phyloP scores from a whole-genome alignment of 2,888 invertebrate genomes.

The Nematopogon swammerdamellus region DNA sequence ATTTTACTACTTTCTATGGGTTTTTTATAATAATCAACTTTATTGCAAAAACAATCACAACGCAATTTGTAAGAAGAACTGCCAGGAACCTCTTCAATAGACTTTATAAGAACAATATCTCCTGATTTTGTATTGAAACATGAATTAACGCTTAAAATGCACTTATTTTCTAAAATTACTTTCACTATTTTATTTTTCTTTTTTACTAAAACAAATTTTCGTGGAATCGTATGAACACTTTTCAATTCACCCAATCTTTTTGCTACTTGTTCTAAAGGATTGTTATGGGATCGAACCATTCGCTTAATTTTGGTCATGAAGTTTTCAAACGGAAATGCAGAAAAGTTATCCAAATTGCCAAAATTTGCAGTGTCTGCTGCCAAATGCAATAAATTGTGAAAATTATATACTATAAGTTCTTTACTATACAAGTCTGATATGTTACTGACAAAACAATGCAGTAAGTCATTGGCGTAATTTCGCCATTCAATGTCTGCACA shows the following conservation, averaged over 20 bases:
- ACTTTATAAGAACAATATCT: too few relatives aligned
- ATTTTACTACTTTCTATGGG: conserved; percentile 5
- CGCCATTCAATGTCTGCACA: conserved; percentile 3
- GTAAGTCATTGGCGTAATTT: conserved; percentile 3
- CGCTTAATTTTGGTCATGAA: conserved; percentile 2
- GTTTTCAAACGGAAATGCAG: conserved; percentile 3
- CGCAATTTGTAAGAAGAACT: conserved; percentile 1
- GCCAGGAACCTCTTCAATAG: too few relatives aligned
- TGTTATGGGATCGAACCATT: conserved; percentile 2
- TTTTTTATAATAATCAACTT: conserved; percentile 3
- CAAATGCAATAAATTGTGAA: conserved; percentile 2
- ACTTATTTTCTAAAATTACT: too few relatives aligned
- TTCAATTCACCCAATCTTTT: conserved; percentile 1
- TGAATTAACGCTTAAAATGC: too few relatives aligned
- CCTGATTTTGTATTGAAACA: too few relatives aligned
- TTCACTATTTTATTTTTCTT: too few relatives aligned
- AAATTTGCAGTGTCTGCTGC: conserved; percentile 1
- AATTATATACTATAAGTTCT: neutral
- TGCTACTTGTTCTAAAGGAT: conserved; percentile 1
- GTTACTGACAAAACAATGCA: conserved; percentile 2
- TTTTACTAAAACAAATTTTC: too few relatives aligned
- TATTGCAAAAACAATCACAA: conserved; percentile 1
- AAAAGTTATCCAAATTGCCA: neutral
- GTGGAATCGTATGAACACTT: too few relatives aligned
- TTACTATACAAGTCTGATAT: conserved; percentile 2